phyloP scores from a whole-genome alignment of 2,113 vertebrate genomes.

The Nymphicus hollandicus region DNA sequence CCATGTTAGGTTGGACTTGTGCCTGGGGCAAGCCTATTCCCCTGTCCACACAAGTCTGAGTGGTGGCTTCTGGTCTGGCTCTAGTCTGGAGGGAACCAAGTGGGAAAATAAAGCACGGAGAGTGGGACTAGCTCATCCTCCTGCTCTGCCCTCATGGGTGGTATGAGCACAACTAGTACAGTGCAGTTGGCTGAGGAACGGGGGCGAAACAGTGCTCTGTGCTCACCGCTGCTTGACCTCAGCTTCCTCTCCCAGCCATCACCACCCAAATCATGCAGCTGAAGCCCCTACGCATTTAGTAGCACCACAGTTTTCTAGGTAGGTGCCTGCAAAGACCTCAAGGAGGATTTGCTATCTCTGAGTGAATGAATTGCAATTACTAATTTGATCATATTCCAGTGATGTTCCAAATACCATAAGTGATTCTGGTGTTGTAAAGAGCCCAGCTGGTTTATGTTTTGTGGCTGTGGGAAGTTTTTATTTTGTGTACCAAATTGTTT shows the following conservation, averaged over 20 bases:
- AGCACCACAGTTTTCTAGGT: fast-evolving
- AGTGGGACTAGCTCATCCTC: neutral
- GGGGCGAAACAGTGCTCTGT: neutral
- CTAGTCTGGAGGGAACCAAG: neutral
- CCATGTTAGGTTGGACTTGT: neutral
- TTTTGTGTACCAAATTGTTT: neutral
- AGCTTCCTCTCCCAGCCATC: neutral
- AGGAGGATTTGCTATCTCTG: neutral
- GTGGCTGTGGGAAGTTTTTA: neutral
- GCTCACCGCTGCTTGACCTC: neutral
- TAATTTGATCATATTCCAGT: neutral
- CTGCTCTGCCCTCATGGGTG: neutral
- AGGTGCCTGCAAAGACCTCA: fast-evolving
- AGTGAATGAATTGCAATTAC: neutral
- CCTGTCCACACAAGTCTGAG: neutral
- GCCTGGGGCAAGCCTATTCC: neutral
- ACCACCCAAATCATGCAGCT: fast-evolving
- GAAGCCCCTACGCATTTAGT: neutral
- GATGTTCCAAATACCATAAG: neutral
- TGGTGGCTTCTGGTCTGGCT: neutral
- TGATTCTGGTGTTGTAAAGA: neutral
- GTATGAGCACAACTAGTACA: fast-evolving
- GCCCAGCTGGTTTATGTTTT: neutral
- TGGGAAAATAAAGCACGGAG: neutral
- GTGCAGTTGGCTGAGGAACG: neutral